phyloP scores from a whole-genome alignment of 2,113 vertebrate species.

The Vulpes ferrilata region DNA sequence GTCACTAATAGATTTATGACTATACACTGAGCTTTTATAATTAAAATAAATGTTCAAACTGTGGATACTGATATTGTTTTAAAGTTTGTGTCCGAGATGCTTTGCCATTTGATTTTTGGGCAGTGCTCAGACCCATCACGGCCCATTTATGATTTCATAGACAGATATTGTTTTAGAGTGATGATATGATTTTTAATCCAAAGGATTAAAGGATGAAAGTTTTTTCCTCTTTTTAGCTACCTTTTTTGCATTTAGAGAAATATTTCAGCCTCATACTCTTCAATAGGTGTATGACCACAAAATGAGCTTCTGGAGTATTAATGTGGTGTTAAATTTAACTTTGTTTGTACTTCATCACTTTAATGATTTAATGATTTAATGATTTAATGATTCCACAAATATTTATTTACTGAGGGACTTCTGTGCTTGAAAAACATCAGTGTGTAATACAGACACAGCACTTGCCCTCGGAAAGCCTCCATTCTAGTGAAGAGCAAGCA shows the following conservation, averaged over 20 bases:
- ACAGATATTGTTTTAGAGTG: background rate
- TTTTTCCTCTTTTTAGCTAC: background rate
- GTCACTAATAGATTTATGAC: constrained; percentile 78
- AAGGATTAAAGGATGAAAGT: background rate
- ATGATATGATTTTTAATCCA: background rate
- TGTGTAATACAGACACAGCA: background rate
- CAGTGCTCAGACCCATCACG: background rate
- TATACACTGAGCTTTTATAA: constrained; percentile 52
- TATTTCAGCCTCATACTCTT: background rate
- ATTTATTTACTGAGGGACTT: background rate
- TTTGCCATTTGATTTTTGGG: background rate
- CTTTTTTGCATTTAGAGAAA: background rate
- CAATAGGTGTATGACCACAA: background rate
- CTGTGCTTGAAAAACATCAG: background rate
- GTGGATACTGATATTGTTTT: constrained; percentile 38
- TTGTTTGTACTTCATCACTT: background rate
- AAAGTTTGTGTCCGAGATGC: background rate
- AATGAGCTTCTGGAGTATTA: background rate
- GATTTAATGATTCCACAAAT: background rate
- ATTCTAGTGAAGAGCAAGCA: background rate
- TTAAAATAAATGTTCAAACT: constrained; percentile 54
- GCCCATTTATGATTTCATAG: background rate
- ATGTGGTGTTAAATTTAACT: background rate
- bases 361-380: background rate
- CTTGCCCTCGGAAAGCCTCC: background rate